Conservation (phyloP, 2,113 vertebrate genomes). For the Seriola aureovittata region DNA sequence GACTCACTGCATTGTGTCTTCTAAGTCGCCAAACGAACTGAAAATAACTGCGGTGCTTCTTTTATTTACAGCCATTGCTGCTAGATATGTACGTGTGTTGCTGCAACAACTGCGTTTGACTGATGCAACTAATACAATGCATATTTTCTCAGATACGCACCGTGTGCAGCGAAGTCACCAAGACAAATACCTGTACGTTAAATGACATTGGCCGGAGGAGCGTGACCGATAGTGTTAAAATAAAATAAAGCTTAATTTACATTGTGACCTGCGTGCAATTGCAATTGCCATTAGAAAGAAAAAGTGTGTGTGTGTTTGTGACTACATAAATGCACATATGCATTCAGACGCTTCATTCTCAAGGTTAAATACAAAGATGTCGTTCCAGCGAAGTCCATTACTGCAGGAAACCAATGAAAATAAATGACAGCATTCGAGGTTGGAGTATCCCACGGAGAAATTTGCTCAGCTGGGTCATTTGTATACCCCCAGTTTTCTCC, state of each 20-base stretch:
- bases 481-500: conserved; percentile 51
- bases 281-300: conserved; percentile 46
- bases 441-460: conserved; percentile 71
- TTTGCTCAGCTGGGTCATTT: conserved; percentile 65
- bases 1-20: too few species aligned
- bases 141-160: background rate
- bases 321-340: conserved; percentile 50
- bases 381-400: conserved; percentile 76
- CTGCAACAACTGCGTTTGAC: background rate
- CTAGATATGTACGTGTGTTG: background rate
- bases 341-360: conserved; percentile 67
- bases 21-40: too few species aligned
- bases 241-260: conserved; percentile 37
- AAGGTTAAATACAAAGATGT: conserved; percentile 81
- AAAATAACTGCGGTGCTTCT: too few species aligned
- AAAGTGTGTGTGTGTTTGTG: conserved; percentile 7
- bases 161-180: background rate
- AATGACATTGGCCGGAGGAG: background rate
- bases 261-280: conserved; percentile 29
- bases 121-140: background rate
- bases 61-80: background rate
- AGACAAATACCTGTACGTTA: conserved; percentile 20
- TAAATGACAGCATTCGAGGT: conserved; percentile 74
- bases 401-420: conserved; percentile 72
- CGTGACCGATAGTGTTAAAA: conserved; percentile 13